Conservation (phyloP, 2,888 invertebrate genomes). For the Cryptus viduatorius region DNA sequence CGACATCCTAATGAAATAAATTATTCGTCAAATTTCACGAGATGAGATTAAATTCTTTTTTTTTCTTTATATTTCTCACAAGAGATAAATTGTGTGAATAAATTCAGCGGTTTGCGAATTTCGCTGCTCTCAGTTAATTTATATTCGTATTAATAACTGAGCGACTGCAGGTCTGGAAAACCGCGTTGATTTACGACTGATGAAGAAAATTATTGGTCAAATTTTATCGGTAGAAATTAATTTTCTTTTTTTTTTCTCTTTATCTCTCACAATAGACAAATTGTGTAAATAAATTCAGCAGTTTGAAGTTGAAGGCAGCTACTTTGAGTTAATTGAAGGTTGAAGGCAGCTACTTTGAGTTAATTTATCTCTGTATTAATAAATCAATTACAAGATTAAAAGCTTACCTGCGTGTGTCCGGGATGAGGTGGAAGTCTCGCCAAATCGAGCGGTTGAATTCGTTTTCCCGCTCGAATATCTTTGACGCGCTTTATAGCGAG, state of each 20-base stretch:
- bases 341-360: too few relatives aligned
- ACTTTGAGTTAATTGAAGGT: too few relatives aligned
- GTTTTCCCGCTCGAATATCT: constrained; percentile 95
- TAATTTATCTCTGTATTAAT: too few relatives aligned
- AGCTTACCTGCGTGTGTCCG: constrained; percentile 83
- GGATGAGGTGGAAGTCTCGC: constrained; percentile 86
- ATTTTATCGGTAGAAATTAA: background rate
- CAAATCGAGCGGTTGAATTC: constrained; percentile 85
- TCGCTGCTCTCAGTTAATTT: too few relatives aligned
- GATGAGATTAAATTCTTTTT: background rate
- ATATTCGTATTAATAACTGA: too few relatives aligned
- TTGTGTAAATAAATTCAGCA: background rate
- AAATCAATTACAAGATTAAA: background rate
- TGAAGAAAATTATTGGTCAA: background rate
- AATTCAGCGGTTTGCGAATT: background rate
- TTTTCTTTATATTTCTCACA: background rate
- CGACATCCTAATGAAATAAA: constrained; percentile 78
- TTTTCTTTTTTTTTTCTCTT: background rate
- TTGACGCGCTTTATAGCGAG: constrained; percentile 98
- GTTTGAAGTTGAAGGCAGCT: background rate
- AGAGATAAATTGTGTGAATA: background rate
- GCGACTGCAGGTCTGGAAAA: too few relatives aligned
- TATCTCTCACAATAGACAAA: background rate
- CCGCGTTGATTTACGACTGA: too few relatives aligned
- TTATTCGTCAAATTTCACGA: background rate